These are phyloP conservation scores for Craniophora ligustri DNA, from an alignment of 2,888 invertebrate genomes.

Conservation along the genomic window DNA sequence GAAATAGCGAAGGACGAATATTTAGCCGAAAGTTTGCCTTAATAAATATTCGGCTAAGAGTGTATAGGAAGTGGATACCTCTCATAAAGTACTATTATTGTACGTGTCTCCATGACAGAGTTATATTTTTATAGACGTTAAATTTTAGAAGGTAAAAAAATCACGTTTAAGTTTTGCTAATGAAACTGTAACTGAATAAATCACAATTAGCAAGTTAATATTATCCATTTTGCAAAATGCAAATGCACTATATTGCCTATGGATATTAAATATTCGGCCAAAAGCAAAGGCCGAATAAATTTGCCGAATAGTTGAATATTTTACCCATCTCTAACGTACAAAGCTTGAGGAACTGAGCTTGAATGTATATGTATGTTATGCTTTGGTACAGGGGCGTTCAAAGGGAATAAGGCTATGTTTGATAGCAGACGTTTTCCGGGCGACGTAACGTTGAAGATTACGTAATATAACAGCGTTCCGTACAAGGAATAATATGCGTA, in stretches of 20 bases:
- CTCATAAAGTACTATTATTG: neutral
- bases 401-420: slow-evolving; percentile 7
- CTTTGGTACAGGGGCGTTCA: slow-evolving; percentile 12
- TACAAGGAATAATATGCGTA: too few relatives aligned
- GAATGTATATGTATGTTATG: neutral
- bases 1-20: neutral
- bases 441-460: slow-evolving; percentile 1
- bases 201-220: too few relatives aligned
- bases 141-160: too few relatives aligned
- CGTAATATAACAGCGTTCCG: neutral
- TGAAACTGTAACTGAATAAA: too few relatives aligned
- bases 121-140: too few relatives aligned
- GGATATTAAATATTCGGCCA: neutral
- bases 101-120: too few relatives aligned
- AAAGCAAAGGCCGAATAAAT: neutral
- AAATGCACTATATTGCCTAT: neutral
- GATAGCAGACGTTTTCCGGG: slow-evolving; percentile 1
- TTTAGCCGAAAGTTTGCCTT: neutral
- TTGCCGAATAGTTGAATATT: neutral
- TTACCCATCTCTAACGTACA: neutral
- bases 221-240: too few relatives aligned
- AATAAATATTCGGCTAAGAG: neutral
- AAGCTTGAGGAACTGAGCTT: neutral
- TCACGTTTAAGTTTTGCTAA: too few relatives aligned
- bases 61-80: neutral